Percentiles rank a stretch among this genome's conserved stretches.
These are phyloP conservation scores for Scortum barcoo DNA, from an alignment of 2,113 vertebrate genomes.

Conservation along the genomic window DNA sequence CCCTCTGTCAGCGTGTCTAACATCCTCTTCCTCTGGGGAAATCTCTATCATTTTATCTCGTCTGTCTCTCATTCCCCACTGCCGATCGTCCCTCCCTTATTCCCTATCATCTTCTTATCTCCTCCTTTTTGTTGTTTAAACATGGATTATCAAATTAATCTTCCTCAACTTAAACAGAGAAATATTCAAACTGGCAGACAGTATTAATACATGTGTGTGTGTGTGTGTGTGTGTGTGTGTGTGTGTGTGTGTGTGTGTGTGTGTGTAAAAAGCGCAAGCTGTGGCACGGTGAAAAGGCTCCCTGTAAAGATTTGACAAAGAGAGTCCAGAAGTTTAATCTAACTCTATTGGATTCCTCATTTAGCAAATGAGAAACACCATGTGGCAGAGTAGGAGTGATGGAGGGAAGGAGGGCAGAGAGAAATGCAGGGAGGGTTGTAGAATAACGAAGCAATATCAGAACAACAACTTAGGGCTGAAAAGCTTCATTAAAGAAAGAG, in stretches of 20 bases:
- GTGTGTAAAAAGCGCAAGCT: conserved; percentile 6
- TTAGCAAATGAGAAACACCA: conserved; percentile 70
- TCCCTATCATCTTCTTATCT: conserved; percentile 47
- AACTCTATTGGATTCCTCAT: conserved; percentile 73
- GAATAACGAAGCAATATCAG: conserved; percentile 45
- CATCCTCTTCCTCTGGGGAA: conserved; percentile 59
- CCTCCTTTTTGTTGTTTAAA: conserved; percentile 58
- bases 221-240: neutral
- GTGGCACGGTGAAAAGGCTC: conserved; percentile 52
- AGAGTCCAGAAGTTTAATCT: conserved; percentile 69
- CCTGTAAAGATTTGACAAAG: conserved; percentile 53
- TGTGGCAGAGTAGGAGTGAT: conserved; percentile 49
- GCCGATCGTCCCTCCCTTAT: conserved; percentile 11
- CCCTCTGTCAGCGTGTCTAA: conserved; percentile 54
- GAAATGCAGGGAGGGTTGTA: conserved; percentile 1
- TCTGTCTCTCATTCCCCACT: conserved; percentile 27
- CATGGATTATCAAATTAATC: conserved; percentile 60
- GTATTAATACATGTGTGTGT: neutral
- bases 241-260: neutral
- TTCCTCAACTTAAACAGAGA: conserved; percentile 46
- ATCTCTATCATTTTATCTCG: conserved; percentile 61
- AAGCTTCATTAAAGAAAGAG: conserved; percentile 43
- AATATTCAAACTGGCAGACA: conserved; percentile 43
- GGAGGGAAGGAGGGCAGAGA: conserved; percentile 22
- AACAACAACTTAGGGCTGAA: conserved; percentile 39